Evolutionary conservation across 2,797 vertebrate species (phyloP).

Genomic region (Alfaro cultratus): DNA sequence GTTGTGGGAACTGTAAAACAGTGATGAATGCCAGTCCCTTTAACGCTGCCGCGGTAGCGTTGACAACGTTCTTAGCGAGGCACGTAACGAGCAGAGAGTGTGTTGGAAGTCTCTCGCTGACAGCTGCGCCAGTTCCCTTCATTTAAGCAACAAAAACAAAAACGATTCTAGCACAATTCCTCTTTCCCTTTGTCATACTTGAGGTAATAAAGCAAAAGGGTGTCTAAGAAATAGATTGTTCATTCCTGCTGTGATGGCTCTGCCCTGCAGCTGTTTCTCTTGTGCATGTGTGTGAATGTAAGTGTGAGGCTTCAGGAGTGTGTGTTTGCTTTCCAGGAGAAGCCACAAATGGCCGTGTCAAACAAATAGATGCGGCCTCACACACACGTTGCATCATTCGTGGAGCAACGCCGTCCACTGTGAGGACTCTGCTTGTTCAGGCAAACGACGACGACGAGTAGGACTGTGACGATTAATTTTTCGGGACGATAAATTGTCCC

Average conservation of each 20-base stretch:
- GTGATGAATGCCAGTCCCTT: constrained; percentile 11
- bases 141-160: not conserved
- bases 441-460: too few species aligned
- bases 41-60: not conserved
- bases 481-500: too few species aligned
- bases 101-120: constrained; percentile 25
- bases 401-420: not conserved
- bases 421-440: not conserved
- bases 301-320: not conserved
- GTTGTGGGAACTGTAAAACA: constrained; percentile 11
- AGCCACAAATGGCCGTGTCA: not conserved
- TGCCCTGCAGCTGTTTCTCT: constrained; percentile 6
- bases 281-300: not conserved
- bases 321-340: not conserved
- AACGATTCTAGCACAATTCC: not conserved
- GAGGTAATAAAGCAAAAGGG: constrained; percentile 15
- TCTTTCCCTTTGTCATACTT: constrained; percentile 7
- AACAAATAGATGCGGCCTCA: constrained; percentile 13
- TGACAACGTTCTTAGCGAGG: not conserved
- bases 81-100: constrained; percentile 24
- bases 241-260: not conserved
- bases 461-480: too few species aligned
- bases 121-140: constrained; percentile 13
- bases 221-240: constrained; percentile 1
- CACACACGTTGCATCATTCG: constrained; percentile 15